Evolutionary conservation across 2,888 invertebrate species (phyloP).

Genomic region (Strigamia maritima): DNA sequence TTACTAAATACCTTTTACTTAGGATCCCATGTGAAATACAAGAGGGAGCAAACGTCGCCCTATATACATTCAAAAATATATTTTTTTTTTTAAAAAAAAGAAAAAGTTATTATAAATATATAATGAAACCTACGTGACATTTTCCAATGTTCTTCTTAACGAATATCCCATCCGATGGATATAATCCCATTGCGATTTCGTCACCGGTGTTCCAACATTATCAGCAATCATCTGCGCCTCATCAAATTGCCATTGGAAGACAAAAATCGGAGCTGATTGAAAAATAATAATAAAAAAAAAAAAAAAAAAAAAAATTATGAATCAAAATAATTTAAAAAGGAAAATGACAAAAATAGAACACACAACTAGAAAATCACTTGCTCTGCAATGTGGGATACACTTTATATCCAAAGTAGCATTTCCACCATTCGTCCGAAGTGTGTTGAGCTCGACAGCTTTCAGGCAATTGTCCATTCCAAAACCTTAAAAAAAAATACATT

Average conservation of each 20-base stretch:
- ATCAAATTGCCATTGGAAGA: slow-evolving; percentile 93
- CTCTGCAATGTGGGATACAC: slow-evolving; percentile 79
- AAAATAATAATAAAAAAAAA: too few species aligned
- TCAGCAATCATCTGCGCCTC: slow-evolving; percentile 91
- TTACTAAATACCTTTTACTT: slow-evolving; percentile 63
- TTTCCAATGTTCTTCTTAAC: slow-evolving; percentile 72
- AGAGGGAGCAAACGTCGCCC: slow-evolving; percentile 85
- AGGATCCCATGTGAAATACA: slow-evolving; percentile 89
- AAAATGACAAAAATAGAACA: not conserved
- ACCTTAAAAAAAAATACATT: slow-evolving; percentile 42
- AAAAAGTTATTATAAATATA: too few species aligned
- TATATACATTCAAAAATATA: too few species aligned
- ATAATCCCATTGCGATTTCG: slow-evolving; percentile 90
- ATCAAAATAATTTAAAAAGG: not conserved
- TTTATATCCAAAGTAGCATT: slow-evolving; percentile 87
- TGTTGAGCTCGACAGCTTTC: slow-evolving; percentile 65
- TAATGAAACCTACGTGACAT: slow-evolving; percentile 65
- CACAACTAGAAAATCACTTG: slow-evolving; percentile 52
- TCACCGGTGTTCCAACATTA: slow-evolving; percentile 83
- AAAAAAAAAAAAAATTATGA: not conserved
- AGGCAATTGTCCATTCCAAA: slow-evolving; percentile 79
- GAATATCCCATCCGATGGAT: slow-evolving; percentile 86
- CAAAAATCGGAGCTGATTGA: slow-evolving; percentile 74
- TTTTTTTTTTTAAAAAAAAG: too few species aligned
- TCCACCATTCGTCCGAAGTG: slow-evolving; percentile 74